A percentile compares a stretch with the other conserved stretches of the same genome.
phyloP scores from a whole-genome alignment of 2,888 invertebrate species.

The Beris chalybata region DNA sequence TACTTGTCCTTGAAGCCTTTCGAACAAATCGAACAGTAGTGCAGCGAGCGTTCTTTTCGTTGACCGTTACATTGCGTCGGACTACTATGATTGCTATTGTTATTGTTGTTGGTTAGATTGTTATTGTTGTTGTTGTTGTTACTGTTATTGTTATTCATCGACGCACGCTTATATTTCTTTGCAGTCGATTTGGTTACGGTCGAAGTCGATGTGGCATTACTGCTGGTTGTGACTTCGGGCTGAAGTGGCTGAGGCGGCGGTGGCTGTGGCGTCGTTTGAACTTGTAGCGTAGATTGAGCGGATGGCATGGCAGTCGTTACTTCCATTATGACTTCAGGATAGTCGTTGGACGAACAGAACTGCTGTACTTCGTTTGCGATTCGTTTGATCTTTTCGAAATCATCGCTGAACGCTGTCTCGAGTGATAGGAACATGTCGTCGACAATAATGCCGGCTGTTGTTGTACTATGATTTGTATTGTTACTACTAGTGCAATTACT shows the following conservation, averaged over 20 bases:
- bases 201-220: constrained; percentile 56
- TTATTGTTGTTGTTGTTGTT: constrained; percentile 45
- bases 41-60: constrained; percentile 82
- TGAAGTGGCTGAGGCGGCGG: constrained; percentile 59
- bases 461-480: constrained; percentile 39
- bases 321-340: constrained; percentile 54
- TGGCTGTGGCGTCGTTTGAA: constrained; percentile 44
- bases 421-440: constrained; percentile 58
- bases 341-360: constrained; percentile 62
- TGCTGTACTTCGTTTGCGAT: constrained; percentile 81
- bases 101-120: constrained; percentile 46
- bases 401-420: constrained; percentile 65
- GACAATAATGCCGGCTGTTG: constrained; percentile 51
- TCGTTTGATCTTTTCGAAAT: constrained; percentile 81
- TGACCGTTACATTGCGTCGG: constrained; percentile 66
- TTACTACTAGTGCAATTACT: constrained; percentile 36
- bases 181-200: constrained; percentile 59
- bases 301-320: constrained; percentile 47
- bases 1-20: constrained; percentile 96
- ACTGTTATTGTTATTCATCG: constrained; percentile 48
- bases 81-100: constrained; percentile 49
- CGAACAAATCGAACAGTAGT: constrained; percentile 91
- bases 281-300: constrained; percentile 53
- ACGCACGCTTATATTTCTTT: constrained; percentile 73
- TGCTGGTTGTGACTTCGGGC: constrained; percentile 64